phyloP scores from a whole-genome alignment of 2,888 invertebrate species.

The Gortyna flavago region DNA sequence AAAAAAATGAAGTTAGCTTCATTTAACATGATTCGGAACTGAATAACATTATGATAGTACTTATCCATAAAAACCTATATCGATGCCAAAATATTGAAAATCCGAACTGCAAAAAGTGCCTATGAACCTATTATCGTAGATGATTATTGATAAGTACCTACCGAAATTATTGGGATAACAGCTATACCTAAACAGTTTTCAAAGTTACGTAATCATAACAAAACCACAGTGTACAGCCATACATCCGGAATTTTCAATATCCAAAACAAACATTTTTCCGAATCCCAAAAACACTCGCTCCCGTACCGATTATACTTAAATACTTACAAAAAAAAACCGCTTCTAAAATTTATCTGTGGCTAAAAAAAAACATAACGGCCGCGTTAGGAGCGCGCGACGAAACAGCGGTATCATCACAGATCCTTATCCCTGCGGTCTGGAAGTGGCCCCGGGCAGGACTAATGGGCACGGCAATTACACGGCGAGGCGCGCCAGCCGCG shows the following conservation, averaged over 20 bases:
- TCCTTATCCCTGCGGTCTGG: slow-evolving; percentile 72
- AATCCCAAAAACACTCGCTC: slow-evolving; percentile 8
- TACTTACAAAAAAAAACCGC: slow-evolving; percentile 22
- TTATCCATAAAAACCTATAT: neutral
- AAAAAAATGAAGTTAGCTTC: neutral
- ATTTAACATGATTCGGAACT: neutral
- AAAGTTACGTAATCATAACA: neutral
- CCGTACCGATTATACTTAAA: slow-evolving; percentile 25
- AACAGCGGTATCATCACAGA: slow-evolving; percentile 73
- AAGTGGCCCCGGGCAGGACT: slow-evolving; percentile 75
- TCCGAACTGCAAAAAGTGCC: neutral
- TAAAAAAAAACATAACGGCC: slow-evolving; percentile 42
- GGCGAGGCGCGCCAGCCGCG: slow-evolving; percentile 64
- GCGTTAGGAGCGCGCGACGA: slow-evolving; percentile 56
- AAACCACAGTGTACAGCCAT: neutral
- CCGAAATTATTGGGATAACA: neutral
- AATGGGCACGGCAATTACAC: slow-evolving; percentile 82
- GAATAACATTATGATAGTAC: neutral
- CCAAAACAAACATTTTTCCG: slow-evolving; percentile 33
- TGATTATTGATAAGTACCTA: neutral
- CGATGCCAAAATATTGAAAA: neutral
- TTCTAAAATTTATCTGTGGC: slow-evolving; percentile 44
- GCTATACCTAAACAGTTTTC: neutral
- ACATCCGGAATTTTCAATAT: slow-evolving; percentile 8
- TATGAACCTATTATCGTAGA: neutral